Evolutionary conservation across 2,888 invertebrate genomes (phyloP).

Genomic region (Adelphocoris suturalis): DNA sequence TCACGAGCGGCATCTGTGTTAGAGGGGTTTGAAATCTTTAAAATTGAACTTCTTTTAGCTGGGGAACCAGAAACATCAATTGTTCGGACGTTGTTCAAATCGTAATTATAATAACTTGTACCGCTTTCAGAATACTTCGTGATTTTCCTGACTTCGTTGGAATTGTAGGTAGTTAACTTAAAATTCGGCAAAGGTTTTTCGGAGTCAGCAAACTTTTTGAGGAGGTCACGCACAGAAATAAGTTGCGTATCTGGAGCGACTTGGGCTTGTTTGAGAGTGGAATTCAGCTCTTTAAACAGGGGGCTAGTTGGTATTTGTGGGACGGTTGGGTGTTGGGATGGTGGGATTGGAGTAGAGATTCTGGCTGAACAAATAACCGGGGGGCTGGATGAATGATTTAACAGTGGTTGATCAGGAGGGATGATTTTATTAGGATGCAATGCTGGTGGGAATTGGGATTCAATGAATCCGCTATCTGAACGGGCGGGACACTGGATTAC

Average conservation of each 20-base stretch:
- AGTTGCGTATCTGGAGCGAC: constrained; percentile 58
- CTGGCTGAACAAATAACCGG: background rate
- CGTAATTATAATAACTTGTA: constrained; percentile 51
- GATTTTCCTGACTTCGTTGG: constrained; percentile 51
- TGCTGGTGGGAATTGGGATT: background rate
- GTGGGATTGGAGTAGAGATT: background rate
- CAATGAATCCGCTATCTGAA: background rate
- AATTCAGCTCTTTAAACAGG: constrained; percentile 43
- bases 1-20: background rate
- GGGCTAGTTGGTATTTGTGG: constrained; percentile 23
- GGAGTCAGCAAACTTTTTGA: constrained; percentile 62
- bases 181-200: constrained; percentile 62
- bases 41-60: background rate
- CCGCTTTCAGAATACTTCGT: constrained; percentile 59
- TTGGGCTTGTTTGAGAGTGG: constrained; percentile 38
- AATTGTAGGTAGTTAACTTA: constrained; percentile 48
- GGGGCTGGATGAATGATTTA: background rate
- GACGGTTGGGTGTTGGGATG: background rate
- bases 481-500: background rate
- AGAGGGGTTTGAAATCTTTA: background rate
- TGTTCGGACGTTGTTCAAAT: constrained; percentile 48
- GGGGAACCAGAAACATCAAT: background rate
- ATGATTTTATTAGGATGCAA: background rate
- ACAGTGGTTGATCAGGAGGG: background rate
- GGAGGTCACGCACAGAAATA: constrained; percentile 52